Conservation (phyloP, 2,113 vertebrate genomes). For the Psilopogon haemacephalus region DNA sequence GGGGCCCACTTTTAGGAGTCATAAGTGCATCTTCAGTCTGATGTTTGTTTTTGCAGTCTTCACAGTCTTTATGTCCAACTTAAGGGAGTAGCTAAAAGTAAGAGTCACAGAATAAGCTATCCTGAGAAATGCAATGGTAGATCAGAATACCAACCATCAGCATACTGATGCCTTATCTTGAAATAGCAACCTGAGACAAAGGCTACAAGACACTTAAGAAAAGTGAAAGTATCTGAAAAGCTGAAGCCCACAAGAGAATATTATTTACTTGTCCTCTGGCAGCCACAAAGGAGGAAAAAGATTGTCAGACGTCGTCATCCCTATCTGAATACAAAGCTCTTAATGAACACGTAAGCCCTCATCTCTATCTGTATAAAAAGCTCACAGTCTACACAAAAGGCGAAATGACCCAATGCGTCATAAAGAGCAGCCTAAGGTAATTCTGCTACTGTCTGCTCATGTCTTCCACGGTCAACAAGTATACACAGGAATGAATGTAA, state of each 20-base stretch:
- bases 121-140: not conserved
- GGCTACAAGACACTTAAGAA: not conserved
- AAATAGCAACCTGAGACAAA: not conserved
- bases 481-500: not conserved
- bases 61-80: fast-evolving
- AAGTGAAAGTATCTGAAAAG: not conserved
- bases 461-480: not conserved
- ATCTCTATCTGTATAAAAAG: not conserved
- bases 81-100: not conserved
- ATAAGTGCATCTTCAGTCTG: not conserved
- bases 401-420: not conserved
- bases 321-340: not conserved
- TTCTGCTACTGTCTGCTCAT: not conserved
- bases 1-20: not conserved
- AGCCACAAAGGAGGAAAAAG: not conserved
- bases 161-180: not conserved
- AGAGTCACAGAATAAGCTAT: not conserved
- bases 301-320: not conserved
- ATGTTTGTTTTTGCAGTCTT: not conserved
- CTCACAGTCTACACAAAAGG: not conserved
- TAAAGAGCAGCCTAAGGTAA: not conserved
- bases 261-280: not conserved
- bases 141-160: not conserved
- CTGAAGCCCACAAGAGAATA: fast-evolving
- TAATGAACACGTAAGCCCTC: not conserved